These are phyloP conservation scores for Dryobota labecula DNA, from an alignment of 2,888 invertebrate genomes.

Conservation along the genomic window DNA sequence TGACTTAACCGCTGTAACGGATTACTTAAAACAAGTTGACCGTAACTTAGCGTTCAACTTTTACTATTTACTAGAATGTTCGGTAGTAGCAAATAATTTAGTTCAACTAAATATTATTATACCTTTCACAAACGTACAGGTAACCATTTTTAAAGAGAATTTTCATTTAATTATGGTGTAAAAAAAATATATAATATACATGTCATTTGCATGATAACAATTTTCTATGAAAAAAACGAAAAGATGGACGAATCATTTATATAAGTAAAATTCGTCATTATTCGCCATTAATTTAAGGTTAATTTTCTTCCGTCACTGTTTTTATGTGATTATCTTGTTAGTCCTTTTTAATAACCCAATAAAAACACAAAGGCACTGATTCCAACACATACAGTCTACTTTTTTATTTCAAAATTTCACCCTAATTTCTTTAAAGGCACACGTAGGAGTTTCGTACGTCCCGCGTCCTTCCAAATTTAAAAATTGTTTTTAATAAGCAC, in stretches of 20 bases:
- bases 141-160: background rate
- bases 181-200: too few species aligned
- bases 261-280: background rate
- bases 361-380: background rate
- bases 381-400: background rate
- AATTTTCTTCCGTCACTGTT: background rate
- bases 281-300: background rate
- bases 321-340: too few species aligned
- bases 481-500: conserved; percentile 69
- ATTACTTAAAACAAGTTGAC: conserved; percentile 53
- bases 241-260: too few species aligned
- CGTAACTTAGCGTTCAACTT: conserved; percentile 49
- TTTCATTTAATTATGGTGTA: background rate
- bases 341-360: too few species aligned
- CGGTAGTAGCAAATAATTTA: conserved; percentile 24
- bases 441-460: background rate
- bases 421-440: background rate
- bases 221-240: background rate
- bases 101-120: conserved; percentile 9
- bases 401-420: background rate
- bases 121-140: conserved; percentile 23
- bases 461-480: conserved; percentile 8
- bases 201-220: background rate
- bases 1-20: conserved; percentile 53
- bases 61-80: conserved; percentile 58